These are phyloP conservation scores for Oasisia sp. DNA, from an alignment of 2,888 invertebrate species.

Conservation along the genomic window DNA sequence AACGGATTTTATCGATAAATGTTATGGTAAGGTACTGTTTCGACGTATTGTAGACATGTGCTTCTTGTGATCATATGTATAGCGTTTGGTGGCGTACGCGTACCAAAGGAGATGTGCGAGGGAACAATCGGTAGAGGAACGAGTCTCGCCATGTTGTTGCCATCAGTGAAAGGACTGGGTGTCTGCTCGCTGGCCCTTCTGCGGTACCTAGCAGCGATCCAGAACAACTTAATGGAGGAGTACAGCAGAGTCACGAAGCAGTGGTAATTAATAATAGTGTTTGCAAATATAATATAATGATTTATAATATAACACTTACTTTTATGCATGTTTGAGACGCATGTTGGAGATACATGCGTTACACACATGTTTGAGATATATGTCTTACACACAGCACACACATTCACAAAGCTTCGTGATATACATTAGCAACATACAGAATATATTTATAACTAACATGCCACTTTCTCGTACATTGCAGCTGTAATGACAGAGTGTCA, in stretches of 20 bases:
- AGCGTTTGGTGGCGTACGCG: background rate
- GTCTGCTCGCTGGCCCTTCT: slow-evolving; percentile 50
- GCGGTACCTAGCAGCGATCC: slow-evolving; percentile 46
- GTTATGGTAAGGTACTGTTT: too few species aligned
- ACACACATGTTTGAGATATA: too few species aligned
- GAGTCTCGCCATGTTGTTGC: slow-evolving; percentile 39
- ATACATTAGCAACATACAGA: background rate
- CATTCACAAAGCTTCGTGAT: too few species aligned
- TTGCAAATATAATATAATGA: background rate
- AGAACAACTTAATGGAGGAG: slow-evolving; percentile 48
- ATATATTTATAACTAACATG: background rate
- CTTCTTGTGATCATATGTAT: too few species aligned
- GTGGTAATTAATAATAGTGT: background rate
- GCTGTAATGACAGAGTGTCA: slow-evolving; percentile 8
- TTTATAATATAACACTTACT: too few species aligned
- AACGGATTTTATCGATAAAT: too few species aligned
- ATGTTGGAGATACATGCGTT: too few species aligned
- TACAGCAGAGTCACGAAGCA: slow-evolving; percentile 37
- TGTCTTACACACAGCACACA: too few species aligned
- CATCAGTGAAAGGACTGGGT: slow-evolving; percentile 44
- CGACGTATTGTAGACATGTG: background rate
- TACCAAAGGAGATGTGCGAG: slow-evolving; percentile 38
- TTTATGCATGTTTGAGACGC: too few species aligned
- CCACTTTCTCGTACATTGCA: background rate
- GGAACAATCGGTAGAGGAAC: slow-evolving; percentile 31